Evolutionary conservation across 1,140 invertebrate genomes (phyloP), one percentile per base, ranked within the genome.

Genomic region (Leptoteleia sp.): DNA sequence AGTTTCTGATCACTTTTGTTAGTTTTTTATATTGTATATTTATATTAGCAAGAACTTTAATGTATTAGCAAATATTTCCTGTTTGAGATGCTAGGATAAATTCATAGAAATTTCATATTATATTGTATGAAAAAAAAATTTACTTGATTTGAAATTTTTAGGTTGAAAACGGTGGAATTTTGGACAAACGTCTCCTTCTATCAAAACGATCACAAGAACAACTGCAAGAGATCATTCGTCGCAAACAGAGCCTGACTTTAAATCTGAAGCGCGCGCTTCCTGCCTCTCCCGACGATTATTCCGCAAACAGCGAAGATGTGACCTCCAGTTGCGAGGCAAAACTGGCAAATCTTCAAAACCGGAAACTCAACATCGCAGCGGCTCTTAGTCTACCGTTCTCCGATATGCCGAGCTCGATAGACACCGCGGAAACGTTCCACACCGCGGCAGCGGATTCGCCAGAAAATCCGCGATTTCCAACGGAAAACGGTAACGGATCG

Each of bases 361-460:
- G 87, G 0, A 90, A 89, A 35, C 68, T 87, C 3, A 85, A 84
- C 31, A 86, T 89, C 38, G 85, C 83, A 7, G 84, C 87, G 1
- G 84, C 84, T 0, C 70, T 90, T 0, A 84, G 83, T 75, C 61
- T 90, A 9, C 57, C 88, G 5, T 85, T 83, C 6, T 65, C 76
- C 4, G 83, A 88, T 42, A 4, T 84, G 2, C 71, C 82, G 3
- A 89, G 88, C 4, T 90, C 91, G 0, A 76, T 91, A 16, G 91
- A 91, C 29, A 91, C 92, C 1, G 91, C 91, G 22, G 93, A 94
- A 76, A 94, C 93, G 0, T 95, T 94, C 82, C 94, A 94, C 84
- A 94, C 94, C n/a, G 94, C 94, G 0, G 82, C 88, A 0, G 83
- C 86, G 0, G 85, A 90, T 11, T 88, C 88, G 0, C 89, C 88